These are phyloP conservation scores for Engystomops pustulosus DNA, from an alignment of 2,113 vertebrate species.

Conservation along the genomic window DNA sequence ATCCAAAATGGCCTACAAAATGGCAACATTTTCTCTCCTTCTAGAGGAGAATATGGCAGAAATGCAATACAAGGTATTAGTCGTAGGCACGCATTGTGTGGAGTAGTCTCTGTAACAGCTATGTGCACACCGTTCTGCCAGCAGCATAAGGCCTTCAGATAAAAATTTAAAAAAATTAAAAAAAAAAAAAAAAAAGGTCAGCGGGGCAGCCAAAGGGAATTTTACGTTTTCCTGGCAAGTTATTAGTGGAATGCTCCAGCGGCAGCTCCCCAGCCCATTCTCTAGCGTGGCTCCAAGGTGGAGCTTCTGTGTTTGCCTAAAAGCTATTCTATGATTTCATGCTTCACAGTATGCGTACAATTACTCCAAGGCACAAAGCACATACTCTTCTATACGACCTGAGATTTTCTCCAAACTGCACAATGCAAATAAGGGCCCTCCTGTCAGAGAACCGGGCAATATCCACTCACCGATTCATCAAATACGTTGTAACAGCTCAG, in stretches of 20 bases:
- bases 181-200: neutral
- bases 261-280: neutral
- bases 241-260: neutral
- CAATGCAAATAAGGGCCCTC: neutral
- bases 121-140: neutral
- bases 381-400: neutral
- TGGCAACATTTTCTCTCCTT: no score
- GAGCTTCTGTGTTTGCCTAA: slow-evolving; percentile 1
- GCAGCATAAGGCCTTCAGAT: neutral
- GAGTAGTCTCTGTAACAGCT: neutral
- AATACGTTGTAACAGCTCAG: slow-evolving; percentile 36
- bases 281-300: neutral
- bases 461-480: slow-evolving; percentile 15
- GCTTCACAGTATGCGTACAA: neutral
- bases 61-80: no score
- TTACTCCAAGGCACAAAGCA: slow-evolving; percentile 12
- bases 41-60: no score
- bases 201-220: neutral
- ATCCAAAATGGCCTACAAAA: no score
- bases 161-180: no score
- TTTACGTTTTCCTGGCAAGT: neutral
- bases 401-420: neutral
- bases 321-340: slow-evolving; percentile 15
- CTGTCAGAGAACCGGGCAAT: neutral
- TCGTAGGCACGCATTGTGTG: no score